phyloP scores from a whole-genome alignment of 2,888 invertebrate genomes.

The Euphydryas editha region DNA sequence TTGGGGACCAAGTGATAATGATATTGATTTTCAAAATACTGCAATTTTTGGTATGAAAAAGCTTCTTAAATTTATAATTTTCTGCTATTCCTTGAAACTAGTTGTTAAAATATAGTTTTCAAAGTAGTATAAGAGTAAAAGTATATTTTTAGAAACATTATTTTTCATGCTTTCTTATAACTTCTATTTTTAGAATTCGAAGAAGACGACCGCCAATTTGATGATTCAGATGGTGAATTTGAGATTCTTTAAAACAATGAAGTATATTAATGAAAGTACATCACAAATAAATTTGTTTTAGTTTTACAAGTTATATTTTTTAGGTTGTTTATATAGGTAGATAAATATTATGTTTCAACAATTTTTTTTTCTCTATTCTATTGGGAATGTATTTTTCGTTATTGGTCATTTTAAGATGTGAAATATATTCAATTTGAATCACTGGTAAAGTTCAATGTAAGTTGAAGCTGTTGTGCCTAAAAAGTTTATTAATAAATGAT shows the following conservation, averaged over 20 bases:
- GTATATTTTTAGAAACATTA: not conserved
- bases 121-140: not conserved
- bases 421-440: not conserved
- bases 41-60: constrained; percentile 53
- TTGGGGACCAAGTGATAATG: constrained; percentile 85
- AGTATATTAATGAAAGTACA: constrained; percentile 11
- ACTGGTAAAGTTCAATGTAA: constrained; percentile 6
- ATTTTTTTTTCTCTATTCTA: not conserved
- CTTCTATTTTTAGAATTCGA: constrained; percentile 82
- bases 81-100: no score
- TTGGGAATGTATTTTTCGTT: not conserved
- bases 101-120: no score
- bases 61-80: constrained; percentile 11
- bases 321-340: constrained; percentile 10
- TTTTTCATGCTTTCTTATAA: not conserved
- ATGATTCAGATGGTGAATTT: constrained; percentile 92
- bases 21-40: constrained; percentile 70
- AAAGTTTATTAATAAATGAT: constrained; percentile 17
- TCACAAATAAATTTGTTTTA: constrained; percentile 17
- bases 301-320: constrained; percentile 15
- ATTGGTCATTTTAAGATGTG: not conserved
- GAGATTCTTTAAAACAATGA: constrained; percentile 86
- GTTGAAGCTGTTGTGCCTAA: constrained; percentile 19
- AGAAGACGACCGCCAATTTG: constrained; percentile 84
- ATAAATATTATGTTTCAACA: not conserved